Evolutionary conservation across 92 coral and sea anemone genomes (phyloP), one percentile per base, ranked within the genome.

Genomic region (Epizoanthus scotinus): DNA sequence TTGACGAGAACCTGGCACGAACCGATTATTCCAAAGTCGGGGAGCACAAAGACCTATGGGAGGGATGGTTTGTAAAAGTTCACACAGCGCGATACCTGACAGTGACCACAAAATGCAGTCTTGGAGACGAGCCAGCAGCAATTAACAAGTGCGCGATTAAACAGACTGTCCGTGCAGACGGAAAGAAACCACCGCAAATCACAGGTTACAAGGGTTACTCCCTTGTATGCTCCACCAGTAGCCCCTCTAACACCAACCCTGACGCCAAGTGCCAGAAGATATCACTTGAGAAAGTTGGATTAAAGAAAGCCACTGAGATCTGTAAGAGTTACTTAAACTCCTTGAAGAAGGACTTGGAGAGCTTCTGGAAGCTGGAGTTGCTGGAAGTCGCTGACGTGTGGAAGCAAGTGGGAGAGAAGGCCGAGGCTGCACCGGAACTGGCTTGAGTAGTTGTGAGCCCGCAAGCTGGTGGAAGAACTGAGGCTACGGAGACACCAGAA

Each of bases 331-430:
- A 54, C 29, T 34, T 73, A 44, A 40, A 24, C 25, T 44, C 63
- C 12, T 17, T 73, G 63, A 54, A 54, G 62, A 10, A 73, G 53
- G 79, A 73, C 25, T 27, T 73, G 64, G 22, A 73, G 60, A 73
- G 64, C 31, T 73, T 52, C 79, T 73, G 80, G 80, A 55, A 73
- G 67, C 54, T 28, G 52, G 80, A 73, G 66, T 27, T 73, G 3
- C 21, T 73, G 49, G 67, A 73, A 18, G 26, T n/a, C 5, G 80
- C 80, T 24, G 80, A 60, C 3, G 40, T 73, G 17, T 73, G 80
- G 80, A 24, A 27, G 25, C 49, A 21, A 18, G 66, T 60, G 20
- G 52, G 63, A 1, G 62, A 55, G 13, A 60, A 55, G 44, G 80
- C 80, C 2, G 66, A 66, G 12, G 38, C 15, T 28, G 80, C 49